Base-by-base conservation (phyloP, 1,140 invertebrate genomes). In the Procambarus virginalis region DNA sequence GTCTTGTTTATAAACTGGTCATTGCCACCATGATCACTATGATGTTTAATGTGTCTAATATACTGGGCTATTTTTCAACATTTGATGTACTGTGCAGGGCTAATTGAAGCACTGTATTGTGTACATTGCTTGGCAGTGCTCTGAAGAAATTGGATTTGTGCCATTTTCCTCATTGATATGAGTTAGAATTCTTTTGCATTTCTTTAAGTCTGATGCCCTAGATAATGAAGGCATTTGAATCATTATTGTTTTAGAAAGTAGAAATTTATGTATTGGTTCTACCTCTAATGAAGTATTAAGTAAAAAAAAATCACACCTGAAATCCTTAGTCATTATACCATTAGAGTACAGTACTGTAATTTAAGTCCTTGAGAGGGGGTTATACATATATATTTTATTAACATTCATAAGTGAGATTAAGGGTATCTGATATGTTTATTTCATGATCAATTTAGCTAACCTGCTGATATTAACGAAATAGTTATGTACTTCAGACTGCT, bases 401-500 rank as follows among this genome's bases (percentile, higher is more conserved):
- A 34, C 14, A 64, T 17, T 64, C 4, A 64, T 64, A 17, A 64
- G 20, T 34, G 34, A 64, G 17, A 64, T 64, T 34, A 34, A 64
- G 12, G 17, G 20, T 64, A 64, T 64, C 60, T 64, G 17, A 14
- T 64, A n/a, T 17, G 14, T 64, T 64, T 64, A 4, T 20, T 64
- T n/a, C 20, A 12, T 64, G 17, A 1, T 64, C 14, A 64, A 64
- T 64, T 64, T 64, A 64, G 20, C 17, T 64, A 20, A 64, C 4
- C 60, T 20, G 60, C 60, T 64, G 60, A 9, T 17, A 64, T 64
- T 64, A 20, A 64, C 9, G 17, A 64, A 64, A 17, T 60, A 60
- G 22, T 20, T 34, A 51, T 68, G 58, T 82, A 82, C 80, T 48
- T 82, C 60, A 82, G 80, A 64, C n/a, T 68, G 80, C 34, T 82